Conservation (phyloP, 2,888 invertebrate genomes). For the Alsophila aescularia region DNA sequence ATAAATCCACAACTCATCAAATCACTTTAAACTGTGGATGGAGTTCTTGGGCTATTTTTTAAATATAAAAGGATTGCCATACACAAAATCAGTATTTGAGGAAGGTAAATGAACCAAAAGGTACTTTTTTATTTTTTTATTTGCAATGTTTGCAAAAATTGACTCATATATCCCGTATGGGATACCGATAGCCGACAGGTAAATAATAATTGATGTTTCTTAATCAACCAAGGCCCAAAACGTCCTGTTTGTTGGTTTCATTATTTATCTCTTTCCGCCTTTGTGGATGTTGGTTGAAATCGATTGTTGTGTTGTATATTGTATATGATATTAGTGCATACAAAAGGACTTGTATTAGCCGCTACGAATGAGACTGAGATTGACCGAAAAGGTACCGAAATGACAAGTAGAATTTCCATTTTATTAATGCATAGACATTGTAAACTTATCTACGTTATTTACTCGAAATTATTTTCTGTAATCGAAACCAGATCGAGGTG, state of each 20-base stretch:
- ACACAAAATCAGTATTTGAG: too few species aligned
- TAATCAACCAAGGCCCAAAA: not conserved
- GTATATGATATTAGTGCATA: conserved; percentile 21
- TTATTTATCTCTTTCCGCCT: conserved; percentile 3
- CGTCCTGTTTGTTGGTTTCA: not conserved
- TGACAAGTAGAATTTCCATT: conserved; percentile 29
- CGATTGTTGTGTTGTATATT: conserved; percentile 14
- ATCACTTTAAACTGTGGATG: too few species aligned
- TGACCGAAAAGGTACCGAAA: conserved; percentile 33
- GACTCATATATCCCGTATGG: too few species aligned
- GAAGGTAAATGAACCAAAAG: too few species aligned
- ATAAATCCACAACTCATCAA: too few species aligned
- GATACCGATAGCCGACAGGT: too few species aligned
- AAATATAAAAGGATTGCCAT: too few species aligned
- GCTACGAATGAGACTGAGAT: conserved; percentile 41
- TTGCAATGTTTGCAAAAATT: too few species aligned
- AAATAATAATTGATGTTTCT: too few species aligned
- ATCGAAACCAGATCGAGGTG: conserved; percentile 13
- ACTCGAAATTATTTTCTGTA: conserved; percentile 22
- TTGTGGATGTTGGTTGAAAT: conserved; percentile 3
- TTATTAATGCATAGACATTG: conserved; percentile 6
- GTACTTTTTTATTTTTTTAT: too few species aligned
- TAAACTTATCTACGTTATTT: conserved; percentile 14
- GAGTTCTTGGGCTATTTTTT: too few species aligned
- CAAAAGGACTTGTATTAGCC: conserved; percentile 28